Base-by-base conservation (phyloP, 2,888 invertebrate genomes). In the Himalopsyche kuldschensis region DNA sequence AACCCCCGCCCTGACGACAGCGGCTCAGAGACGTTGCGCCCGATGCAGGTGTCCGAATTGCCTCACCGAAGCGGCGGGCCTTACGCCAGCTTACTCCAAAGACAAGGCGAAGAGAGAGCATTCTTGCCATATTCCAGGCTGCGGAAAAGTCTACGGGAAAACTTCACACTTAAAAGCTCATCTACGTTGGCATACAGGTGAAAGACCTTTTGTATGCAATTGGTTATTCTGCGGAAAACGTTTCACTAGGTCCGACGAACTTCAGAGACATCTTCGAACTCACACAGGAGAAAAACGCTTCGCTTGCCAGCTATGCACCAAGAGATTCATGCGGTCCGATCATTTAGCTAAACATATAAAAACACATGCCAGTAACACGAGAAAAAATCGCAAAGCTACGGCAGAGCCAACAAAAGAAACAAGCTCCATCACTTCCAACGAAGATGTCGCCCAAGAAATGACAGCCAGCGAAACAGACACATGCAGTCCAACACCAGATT, bases 91-190 rank as follows among this genome's bases (percentile, higher is more conserved):
- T 87, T 95, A 93, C 89, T 95, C 91, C 88, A 95, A 92, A 89
- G 93, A 93, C 84, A 93, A 93, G 4, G 96, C 94, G 87, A 97
- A 95, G 91, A 96, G 94, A 89, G 95, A 93, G 90, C 97, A 97
- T 89, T 94, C 95, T 75, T 97, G 97, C 88, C 97, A 97, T 89
- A 94, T 97, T 55, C 95, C 96, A 1, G 97, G 97, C 75, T 98
- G 98, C 89, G 94, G 94, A 84, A 95, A 96, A 88, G 95, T 97
- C 20, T 99, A 98, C 90, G 97, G 97, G 17, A 98, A 98, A 90
- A 97, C 98, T 0, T 98, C 98, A 0, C 98, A 99, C 89, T 90
- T 99, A 85, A 97, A 97, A 90, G 97, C 97, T 0, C 97, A 97
- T 89, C 92, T 97, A 3, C 93, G 98, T 79, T 97, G 97, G 97